Evolutionary conservation across 2,113 vertebrate species (phyloP), one percentile per base, ranked within the genome.

Genomic region (Sorex fumeus): DNA sequence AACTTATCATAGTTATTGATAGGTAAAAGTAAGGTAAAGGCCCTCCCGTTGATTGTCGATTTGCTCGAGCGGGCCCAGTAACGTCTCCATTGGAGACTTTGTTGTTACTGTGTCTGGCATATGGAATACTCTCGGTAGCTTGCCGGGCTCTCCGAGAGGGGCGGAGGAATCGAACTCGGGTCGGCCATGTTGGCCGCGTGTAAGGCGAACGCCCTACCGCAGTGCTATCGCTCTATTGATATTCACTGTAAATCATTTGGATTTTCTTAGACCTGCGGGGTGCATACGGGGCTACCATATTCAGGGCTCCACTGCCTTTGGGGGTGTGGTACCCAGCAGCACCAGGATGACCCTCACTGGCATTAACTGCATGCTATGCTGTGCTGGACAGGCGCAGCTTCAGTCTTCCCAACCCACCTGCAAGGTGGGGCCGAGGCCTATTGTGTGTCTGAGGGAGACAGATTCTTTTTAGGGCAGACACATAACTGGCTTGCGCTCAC

Each of bases 181-280:
- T n/a, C n/a, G n/a, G n/a, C n/a, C n/a, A n/a, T n/a, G n/a, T n/a
- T n/a, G n/a, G n/a, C n/a, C n/a, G n/a, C n/a, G n/a, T n/a, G n/a
- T n/a, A n/a, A n/a, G n/a, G n/a, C n/a, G n/a, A n/a, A n/a, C n/a
- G n/a, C n/a, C n/a, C n/a, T n/a, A n/a, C n/a, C n/a, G n/a, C n/a
- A n/a, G 50, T 53, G 7, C 50, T 53, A 53, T 53, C 7, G 10
- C 50, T 53, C 50, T 64, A 90, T 87, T 60, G 30, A 34, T 76
- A 30, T 19, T 1, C 32, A 40, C 71, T 72, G 43, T n/a, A 8
- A 91, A 15, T 8, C 84, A 43, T 66, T 75, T 90, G 86, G 79
- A 91, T 60, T 45, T 85, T 45, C n/a, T 78, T 28, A 28, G 70
- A 71, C 21, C 8, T 47, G 70, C 84, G 50, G 62, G 76, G 79